Base-by-base conservation (phyloP, 2,113 vertebrate genomes). In the Engraulis encrasicolus region DNA sequence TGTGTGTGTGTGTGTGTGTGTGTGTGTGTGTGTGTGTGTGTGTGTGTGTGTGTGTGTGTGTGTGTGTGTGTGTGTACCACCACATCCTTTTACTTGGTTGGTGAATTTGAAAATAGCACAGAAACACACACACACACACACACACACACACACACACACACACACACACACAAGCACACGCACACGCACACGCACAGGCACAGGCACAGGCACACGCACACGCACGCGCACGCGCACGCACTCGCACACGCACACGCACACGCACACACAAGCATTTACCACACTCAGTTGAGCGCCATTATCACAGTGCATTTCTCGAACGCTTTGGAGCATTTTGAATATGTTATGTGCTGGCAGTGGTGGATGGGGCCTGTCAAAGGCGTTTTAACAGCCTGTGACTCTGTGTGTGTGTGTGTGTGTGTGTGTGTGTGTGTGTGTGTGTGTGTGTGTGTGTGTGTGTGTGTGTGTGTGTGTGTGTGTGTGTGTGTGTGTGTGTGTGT, bases 341-440 rank as follows among this genome's bases (percentile, higher is more conserved):
- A 83, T 83, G 34, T 84, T 83, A 58, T 40, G 38, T 37, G 38
- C 77, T 83, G 82, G 81, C 79, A 81, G 50, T 49, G 78, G 52
- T 58, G 74, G 81, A 79, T 86, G 81, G 78, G 66, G 31, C 40
- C 80, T 84, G 80, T 82, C 80, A 61, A 48, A 82, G 80, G 52
- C 58, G 80, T 87, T 82, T 85, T 82, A 86, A 89, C 83, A 58
- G 54, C 87, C 81, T 91, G 52, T 86, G 81, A 77, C 49, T n/a
- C n/a, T n/a, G n/a, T n/a, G n/a, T n/a, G n/a, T n/a, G n/a, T n/a
- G n/a, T n/a, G n/a, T n/a, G n/a, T n/a, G n/a, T n/a, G n/a, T n/a
- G n/a, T n/a, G n/a, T n/a, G n/a, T n/a, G n/a, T n/a, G n/a, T n/a
- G n/a, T n/a, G n/a, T n/a, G n/a, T n/a, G n/a, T n/a, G n/a, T n/a